phyloP scores from a whole-genome alignment of 2,888 invertebrate species.

The Campopleginae sp. region DNA sequence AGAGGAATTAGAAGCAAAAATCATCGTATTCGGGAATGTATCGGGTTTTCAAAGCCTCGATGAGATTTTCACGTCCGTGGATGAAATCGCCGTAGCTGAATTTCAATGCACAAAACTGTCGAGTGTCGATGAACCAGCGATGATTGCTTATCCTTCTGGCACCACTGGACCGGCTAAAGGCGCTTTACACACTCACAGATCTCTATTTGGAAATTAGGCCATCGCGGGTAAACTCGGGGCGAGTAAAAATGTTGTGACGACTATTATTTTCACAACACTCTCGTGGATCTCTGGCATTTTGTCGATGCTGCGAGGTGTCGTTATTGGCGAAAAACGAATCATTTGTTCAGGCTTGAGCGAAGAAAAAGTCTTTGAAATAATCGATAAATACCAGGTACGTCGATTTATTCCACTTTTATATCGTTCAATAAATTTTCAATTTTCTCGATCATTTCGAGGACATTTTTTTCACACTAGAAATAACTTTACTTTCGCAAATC shows the following conservation, averaged over 20 bases:
- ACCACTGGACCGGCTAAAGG: slow-evolving; percentile 79
- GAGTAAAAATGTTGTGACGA: background rate
- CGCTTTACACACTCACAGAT: slow-evolving; percentile 73
- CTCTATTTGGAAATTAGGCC: slow-evolving; percentile 64
- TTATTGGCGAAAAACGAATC: slow-evolving; percentile 63
- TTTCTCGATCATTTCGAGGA: background rate
- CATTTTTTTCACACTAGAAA: no score
- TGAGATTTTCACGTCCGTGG: slow-evolving; percentile 58
- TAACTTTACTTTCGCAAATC: no score
- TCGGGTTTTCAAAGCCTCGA: slow-evolving; percentile 60
- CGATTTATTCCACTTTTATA: background rate
- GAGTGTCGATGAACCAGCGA: slow-evolving; percentile 66
- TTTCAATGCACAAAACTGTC: slow-evolving; percentile 64
- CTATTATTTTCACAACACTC: slow-evolving; percentile 74
- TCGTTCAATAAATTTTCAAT: background rate
- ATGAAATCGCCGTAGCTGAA: slow-evolving; percentile 46
- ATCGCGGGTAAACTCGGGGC: slow-evolving; percentile 20
- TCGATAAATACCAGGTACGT: slow-evolving; percentile 78
- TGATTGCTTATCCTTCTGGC: slow-evolving; percentile 79
- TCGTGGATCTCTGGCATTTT: slow-evolving; percentile 79
- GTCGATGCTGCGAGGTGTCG: slow-evolving; percentile 64
- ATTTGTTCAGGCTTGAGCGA: slow-evolving; percentile 73
- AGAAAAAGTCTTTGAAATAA: slow-evolving; percentile 71
- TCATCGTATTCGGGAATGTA: slow-evolving; percentile 65
- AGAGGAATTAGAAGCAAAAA: slow-evolving; percentile 54